These are phyloP conservation scores for Danio jaintianensis DNA, from an alignment of 2,797 vertebrate species.

Conservation along the genomic window DNA sequence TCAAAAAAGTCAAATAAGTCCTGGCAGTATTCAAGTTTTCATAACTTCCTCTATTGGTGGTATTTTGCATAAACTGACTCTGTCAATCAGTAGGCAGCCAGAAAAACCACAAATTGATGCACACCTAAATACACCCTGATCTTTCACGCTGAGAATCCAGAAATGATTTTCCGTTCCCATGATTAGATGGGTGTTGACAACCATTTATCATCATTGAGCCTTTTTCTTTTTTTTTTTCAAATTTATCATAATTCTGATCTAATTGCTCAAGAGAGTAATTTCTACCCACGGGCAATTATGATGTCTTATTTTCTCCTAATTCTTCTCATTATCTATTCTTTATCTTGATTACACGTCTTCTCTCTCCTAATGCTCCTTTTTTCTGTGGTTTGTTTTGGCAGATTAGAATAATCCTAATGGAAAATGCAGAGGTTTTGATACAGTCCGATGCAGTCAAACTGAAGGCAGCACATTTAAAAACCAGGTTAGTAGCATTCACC, in stretches of 20 bases:
- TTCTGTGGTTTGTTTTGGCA: constrained; percentile 55
- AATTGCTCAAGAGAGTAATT: constrained; percentile 14
- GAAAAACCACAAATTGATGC: background rate
- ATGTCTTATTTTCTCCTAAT: background rate
- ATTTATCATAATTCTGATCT: background rate
- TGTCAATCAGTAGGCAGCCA: background rate
- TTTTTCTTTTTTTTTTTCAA: background rate
- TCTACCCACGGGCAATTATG: background rate
- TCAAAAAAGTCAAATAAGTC: background rate
- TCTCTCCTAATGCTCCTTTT: background rate
- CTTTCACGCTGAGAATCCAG: background rate
- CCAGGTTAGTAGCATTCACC: constrained; percentile 71
- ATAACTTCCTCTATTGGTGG: background rate
- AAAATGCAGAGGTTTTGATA: constrained; percentile 75
- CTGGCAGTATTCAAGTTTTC: background rate
- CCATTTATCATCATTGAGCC: background rate
- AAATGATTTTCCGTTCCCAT: constrained; percentile 25
- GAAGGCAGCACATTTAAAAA: constrained; percentile 69
- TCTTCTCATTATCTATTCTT: background rate
- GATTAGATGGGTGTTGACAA: constrained; percentile 24
- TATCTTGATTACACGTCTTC: background rate
- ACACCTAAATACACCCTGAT: constrained; percentile 5
- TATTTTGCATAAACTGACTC: background rate
- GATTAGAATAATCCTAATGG: constrained; percentile 74
- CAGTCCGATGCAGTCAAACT: constrained; percentile 73